Conservation (phyloP, 2,888 invertebrate genomes). For the Minunthozetes semirufus region DNA sequence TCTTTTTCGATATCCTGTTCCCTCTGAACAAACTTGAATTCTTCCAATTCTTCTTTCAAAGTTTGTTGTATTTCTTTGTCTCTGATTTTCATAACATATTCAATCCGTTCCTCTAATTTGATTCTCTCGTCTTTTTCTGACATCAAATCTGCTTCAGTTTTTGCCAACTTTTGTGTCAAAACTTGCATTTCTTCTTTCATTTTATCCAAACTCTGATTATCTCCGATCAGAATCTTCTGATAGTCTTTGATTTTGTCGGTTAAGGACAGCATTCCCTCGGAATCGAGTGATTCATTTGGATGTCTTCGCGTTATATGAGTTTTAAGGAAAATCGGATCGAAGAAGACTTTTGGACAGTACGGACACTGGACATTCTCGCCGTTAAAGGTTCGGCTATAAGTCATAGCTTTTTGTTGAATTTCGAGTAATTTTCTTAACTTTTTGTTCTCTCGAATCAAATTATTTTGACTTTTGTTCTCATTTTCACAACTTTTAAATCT, state of each 20-base stretch:
- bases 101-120: slow-evolving; percentile 28
- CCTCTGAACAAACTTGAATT: neutral
- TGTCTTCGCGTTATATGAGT: slow-evolving; percentile 32
- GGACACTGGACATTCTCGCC: slow-evolving; percentile 27
- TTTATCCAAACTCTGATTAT: slow-evolving; percentile 10
- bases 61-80: slow-evolving; percentile 14
- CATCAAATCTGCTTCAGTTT: slow-evolving; percentile 18
- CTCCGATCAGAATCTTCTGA: neutral
- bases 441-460: slow-evolving; percentile 28
- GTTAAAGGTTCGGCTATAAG: slow-evolving; percentile 9
- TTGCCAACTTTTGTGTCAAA: slow-evolving; percentile 10
- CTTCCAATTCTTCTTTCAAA: slow-evolving; percentile 21
- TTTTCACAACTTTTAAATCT: neutral
- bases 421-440: slow-evolving; percentile 33
- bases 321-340: slow-evolving; percentile 10
- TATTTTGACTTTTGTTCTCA: slow-evolving; percentile 11
- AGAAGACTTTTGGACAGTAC: slow-evolving; percentile 33
- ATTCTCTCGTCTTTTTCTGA: slow-evolving; percentile 17
- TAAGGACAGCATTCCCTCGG: slow-evolving; percentile 4
- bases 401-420: slow-evolving; percentile 34
- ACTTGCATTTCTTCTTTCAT: slow-evolving; percentile 2
- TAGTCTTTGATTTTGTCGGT: neutral
- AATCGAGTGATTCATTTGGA: slow-evolving; percentile 26
- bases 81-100: slow-evolving; percentile 15
- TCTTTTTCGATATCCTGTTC: neutral